Conservation (phyloP, 37 sponge, comb jelly and placozoan species). For the Theonella swinhoei region DNA sequence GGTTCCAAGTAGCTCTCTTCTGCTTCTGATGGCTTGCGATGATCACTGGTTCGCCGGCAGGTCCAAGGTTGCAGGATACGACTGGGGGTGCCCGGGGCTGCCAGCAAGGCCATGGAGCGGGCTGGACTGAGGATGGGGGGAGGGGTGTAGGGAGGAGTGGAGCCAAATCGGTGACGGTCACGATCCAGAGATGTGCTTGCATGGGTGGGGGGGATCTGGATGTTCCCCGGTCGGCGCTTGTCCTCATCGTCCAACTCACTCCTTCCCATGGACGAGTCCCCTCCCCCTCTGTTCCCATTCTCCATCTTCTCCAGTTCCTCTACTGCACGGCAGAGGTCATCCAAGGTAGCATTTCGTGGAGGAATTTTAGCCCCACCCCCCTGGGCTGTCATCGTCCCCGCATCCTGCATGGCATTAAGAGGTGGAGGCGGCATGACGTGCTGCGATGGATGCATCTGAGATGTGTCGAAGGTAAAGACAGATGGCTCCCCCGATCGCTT, state of each 20-base stretch:
- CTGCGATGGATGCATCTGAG: neutral
- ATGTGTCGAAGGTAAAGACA: slow-evolving; percentile 48
- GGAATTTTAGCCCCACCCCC: neutral
- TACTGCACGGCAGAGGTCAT: slow-evolving; percentile 68
- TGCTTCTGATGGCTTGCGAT: slow-evolving; percentile 15
- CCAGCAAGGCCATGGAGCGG: slow-evolving; percentile 48
- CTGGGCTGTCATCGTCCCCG: slow-evolving; percentile 17
- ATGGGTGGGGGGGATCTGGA: slow-evolving; percentile 36
- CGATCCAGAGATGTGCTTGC: slow-evolving; percentile 14
- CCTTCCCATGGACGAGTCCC: neutral
- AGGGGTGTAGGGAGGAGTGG: slow-evolving; percentile 85
- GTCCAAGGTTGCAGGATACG: slow-evolving; percentile 50
- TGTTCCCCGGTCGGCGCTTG: slow-evolving; percentile 45
- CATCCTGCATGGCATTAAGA: slow-evolving; percentile 15
- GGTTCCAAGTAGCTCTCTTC: slow-evolving; percentile 36
- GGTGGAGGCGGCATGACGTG: neutral
- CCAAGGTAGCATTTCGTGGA: slow-evolving; percentile 46
- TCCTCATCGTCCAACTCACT: neutral
- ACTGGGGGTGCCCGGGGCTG: slow-evolving; percentile 37
- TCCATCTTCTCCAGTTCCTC: slow-evolving; percentile 62
- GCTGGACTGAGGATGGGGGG: slow-evolving; percentile 83
- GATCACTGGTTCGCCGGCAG: slow-evolving; percentile 45
- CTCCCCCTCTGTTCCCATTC: neutral
- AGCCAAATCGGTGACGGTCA: slow-evolving; percentile 37
- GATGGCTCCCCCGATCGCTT: neutral